Percentiles rank a stretch among this genome's conserved stretches.
phyloP scores from a whole-genome alignment of 2,888 invertebrate genomes.

The Embidobia sp. region DNA sequence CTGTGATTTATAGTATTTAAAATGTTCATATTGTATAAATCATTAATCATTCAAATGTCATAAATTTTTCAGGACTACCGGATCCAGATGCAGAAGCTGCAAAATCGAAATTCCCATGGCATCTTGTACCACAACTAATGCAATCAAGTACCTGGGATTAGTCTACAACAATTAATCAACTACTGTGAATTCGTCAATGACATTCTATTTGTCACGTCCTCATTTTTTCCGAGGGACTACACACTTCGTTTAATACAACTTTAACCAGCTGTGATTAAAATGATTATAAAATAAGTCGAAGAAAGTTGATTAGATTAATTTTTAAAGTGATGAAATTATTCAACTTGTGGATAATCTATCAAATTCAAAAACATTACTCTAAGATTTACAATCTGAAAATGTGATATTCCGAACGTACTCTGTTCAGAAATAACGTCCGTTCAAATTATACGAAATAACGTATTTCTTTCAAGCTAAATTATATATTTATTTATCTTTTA shows the following conservation, averaged over 20 bases:
- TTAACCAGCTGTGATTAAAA: constrained; percentile 59
- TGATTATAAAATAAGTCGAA: constrained; percentile 45
- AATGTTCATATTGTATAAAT: no score
- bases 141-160: constrained; percentile 87
- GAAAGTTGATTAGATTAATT: constrained; percentile 1
- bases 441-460: background rate
- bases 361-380: constrained; percentile 13
- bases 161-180: constrained; percentile 49
- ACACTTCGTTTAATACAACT: constrained; percentile 45
- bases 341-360: background rate
- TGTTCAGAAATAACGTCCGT: constrained; percentile 3
- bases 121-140: constrained; percentile 88
- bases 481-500: constrained; percentile 16
- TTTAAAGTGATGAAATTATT: constrained; percentile 13
- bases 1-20: no score
- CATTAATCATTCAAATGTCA: background rate
- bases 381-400: constrained; percentile 16
- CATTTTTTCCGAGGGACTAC: constrained; percentile 61
- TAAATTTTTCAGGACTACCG: constrained; percentile 59
- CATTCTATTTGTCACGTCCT: constrained; percentile 61
- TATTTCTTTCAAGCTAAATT: background rate
- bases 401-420: constrained; percentile 13
- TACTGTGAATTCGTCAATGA: constrained; percentile 58
- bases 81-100: constrained; percentile 74
- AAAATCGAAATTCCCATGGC: constrained; percentile 89